phyloP scores from a whole-genome alignment of 2,888 invertebrate species.

The Malthinus flaveolus region DNA sequence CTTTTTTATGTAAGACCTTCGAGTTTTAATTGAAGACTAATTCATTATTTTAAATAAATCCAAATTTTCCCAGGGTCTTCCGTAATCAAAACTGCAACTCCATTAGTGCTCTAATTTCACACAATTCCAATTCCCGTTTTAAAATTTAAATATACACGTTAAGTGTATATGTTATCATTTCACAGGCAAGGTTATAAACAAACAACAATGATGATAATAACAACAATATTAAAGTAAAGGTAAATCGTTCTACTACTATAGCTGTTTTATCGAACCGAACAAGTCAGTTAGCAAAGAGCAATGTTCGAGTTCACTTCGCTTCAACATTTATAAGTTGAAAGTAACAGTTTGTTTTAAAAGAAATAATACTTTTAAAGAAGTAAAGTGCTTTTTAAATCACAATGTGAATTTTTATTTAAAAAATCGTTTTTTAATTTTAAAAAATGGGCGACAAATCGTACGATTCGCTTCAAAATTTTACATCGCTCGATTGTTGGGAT shows the following conservation, averaged over 20 bases:
- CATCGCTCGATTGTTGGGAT: slow-evolving; percentile 81
- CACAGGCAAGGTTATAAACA: too few species aligned
- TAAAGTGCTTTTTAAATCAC: not conserved
- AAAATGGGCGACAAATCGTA: slow-evolving; percentile 45
- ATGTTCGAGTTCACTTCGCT: slow-evolving; percentile 22
- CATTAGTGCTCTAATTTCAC: too few species aligned
- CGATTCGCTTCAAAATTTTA: slow-evolving; percentile 52
- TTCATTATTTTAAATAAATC: too few species aligned
- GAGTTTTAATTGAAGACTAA: too few species aligned
- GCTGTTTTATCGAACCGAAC: slow-evolving; percentile 13
- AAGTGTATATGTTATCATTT: too few species aligned
- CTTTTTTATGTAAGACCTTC: too few species aligned
- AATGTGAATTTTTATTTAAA: slow-evolving; percentile 1
- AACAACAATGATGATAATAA: too few species aligned
- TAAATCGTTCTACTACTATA: not conserved
- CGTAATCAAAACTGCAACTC: too few species aligned
- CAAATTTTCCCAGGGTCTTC: too few species aligned
- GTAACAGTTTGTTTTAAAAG: not conserved
- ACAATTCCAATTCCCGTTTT: too few species aligned
- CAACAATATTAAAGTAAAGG: too few species aligned
- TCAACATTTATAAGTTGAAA: not conserved
- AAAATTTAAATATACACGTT: too few species aligned
- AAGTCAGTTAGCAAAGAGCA: slow-evolving; percentile 24
- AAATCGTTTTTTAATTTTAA: not conserved
- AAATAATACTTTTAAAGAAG: not conserved